phyloP scores from a whole-genome alignment of 92 coral and sea anemone genomes.

The Blastomussa wellsi region DNA sequence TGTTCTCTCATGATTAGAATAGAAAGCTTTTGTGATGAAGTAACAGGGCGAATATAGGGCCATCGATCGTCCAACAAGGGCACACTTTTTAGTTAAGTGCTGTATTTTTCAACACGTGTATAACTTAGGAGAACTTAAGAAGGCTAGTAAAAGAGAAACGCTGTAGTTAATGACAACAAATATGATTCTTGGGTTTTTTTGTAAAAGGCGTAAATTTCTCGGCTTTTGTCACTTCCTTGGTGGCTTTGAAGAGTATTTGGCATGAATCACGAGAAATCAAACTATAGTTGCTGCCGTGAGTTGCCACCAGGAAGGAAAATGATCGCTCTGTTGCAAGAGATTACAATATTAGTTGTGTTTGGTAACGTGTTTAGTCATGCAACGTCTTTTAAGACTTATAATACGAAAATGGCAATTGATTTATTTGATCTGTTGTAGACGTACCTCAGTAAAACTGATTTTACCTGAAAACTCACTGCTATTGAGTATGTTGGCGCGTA shows the following conservation, averaged over 20 bases:
- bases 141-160: no score
- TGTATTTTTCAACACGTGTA: neutral
- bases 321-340: neutral
- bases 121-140: neutral
- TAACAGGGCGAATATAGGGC: no score
- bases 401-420: neutral
- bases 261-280: no score
- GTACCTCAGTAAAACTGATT: neutral
- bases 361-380: neutral
- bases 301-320: neutral
- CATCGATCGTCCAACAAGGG: no score
- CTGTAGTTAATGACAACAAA: no score
- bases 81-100: neutral
- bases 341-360: neutral
- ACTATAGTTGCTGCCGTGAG: no score
- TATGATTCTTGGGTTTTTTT: no score
- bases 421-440: neutral
- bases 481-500: no score
- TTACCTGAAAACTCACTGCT: neutral
- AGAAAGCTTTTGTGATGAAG: no score
- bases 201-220: no score
- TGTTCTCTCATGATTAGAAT: no score
- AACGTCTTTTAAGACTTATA: neutral
- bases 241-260: neutral
- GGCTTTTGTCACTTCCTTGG: neutral